These are phyloP conservation scores for Epistrophe eligans DNA, from an alignment of 2,888 invertebrate genomes.

Conservation along the genomic window DNA sequence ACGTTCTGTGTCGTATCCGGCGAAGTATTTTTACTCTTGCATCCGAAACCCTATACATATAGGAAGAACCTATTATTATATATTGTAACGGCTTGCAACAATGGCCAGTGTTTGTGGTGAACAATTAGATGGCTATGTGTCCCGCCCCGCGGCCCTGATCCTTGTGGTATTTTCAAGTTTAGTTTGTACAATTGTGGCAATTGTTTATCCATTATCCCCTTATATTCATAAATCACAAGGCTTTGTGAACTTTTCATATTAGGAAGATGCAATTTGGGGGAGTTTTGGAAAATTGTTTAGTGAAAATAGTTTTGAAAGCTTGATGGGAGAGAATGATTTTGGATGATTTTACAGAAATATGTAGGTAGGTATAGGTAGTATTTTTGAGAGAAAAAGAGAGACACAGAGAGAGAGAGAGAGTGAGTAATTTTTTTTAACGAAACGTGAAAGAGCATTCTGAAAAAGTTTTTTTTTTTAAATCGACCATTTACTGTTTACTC, in stretches of 20 bases:
- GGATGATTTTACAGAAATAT: background rate
- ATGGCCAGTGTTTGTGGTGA: constrained; percentile 58
- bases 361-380: no score
- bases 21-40: constrained; percentile 39
- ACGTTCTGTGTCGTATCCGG: constrained; percentile 3
- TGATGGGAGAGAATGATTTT: background rate
- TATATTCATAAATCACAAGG: constrained; percentile 72
- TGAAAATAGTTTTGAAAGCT: constrained; percentile 42
- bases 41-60: background rate
- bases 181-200: constrained; percentile 75
- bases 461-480: no score
- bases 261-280: constrained; percentile 46
- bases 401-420: no score
- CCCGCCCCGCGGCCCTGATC: background rate
- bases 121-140: constrained; percentile 41
- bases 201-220: constrained; percentile 77
- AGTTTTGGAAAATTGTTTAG: constrained; percentile 56
- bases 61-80: no score
- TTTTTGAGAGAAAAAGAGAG: no score
- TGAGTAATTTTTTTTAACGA: no score
- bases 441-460: no score
- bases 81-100: constrained; percentile 44
- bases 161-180: constrained; percentile 37
- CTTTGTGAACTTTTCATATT: constrained; percentile 74
- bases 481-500: no score